Conservation (phyloP, 2,888 invertebrate genomes). For the Acleris cristana region DNA sequence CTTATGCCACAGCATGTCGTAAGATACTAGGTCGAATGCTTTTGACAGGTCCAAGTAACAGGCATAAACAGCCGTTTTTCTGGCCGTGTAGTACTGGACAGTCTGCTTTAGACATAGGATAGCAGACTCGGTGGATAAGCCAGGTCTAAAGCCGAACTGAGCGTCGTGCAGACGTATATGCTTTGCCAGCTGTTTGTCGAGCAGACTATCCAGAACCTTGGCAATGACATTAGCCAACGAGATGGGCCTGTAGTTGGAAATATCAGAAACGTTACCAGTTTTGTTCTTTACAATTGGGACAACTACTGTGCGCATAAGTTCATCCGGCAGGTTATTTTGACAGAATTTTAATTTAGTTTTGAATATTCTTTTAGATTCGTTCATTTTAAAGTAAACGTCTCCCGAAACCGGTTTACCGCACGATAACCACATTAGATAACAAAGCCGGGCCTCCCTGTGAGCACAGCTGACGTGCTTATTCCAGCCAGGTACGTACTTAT, state of each 20-base stretch:
- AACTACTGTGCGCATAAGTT: not conserved
- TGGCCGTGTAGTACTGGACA: not conserved
- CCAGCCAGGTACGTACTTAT: not conserved
- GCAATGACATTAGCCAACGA: not conserved
- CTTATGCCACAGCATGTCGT: not conserved
- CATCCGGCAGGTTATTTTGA: not conserved
- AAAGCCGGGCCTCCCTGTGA: too few species aligned
- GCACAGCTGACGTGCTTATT: too few species aligned
- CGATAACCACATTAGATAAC: too few species aligned
- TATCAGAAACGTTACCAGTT: not conserved
- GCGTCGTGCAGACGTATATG: not conserved
- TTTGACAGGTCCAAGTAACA: not conserved
- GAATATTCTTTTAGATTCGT: too few species aligned
- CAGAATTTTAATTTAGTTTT: too few species aligned
- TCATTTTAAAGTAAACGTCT: too few species aligned
- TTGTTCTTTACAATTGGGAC: not conserved
- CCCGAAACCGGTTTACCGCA: too few species aligned
- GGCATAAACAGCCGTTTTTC: not conserved
- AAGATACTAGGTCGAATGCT: not conserved
- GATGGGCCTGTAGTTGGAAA: not conserved
- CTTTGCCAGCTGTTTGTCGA: not conserved
- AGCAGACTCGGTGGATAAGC: not conserved
- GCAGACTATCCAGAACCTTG: not conserved
- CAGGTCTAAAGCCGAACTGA: not conserved
- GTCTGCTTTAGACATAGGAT: not conserved